Evolutionary conservation across 2,888 invertebrate genomes (phyloP), one percentile per base, ranked within the genome.

Genomic region (Malthinus seriepunctatus): DNA sequence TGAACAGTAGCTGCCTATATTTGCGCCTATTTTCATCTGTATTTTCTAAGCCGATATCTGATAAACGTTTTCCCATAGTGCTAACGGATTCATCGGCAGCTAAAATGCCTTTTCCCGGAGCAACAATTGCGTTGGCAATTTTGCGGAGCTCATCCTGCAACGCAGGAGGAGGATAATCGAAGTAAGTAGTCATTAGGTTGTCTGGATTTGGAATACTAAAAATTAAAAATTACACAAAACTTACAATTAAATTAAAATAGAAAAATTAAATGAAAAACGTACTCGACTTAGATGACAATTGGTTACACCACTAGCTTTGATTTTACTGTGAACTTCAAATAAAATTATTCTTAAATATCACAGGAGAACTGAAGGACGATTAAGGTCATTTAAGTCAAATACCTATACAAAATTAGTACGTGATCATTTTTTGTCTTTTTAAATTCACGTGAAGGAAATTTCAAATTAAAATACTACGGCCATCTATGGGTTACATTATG

Each of bases 51-150:
- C 90, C 90, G 75, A 97, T 95, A 75, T 90, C 88, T 70, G 89
- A 84, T 10, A 95, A 85, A 72, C 93, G 87, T 79, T 95, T 95
- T 72, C 92, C 93, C 83, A 93, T 91, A 49, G 93, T 93, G 72
- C 91, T 86, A 68, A 93, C 93, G 63, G 95, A 95, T 80, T 98
- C 97, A 82, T 98, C 97, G 71, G 97, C 97, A 70, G 97, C 97
- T 68, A 97, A 84, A 78, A 97, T 96, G 67, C 97, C 97, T 80
- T 94, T 96, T 73, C 96, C 96, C 33, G 93, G 91, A 51, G 92
- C 88, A 4, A 93, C 92, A 73, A 97, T 95, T 66, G 89, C 88
- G 73, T 91, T 85, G 55, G 96, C 96, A 75, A 94, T 96, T 73
- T 84, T 84, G 71, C 82, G 85, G 65, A 97, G 86, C 83, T 96